Conservation (phyloP, 2,888 invertebrate genomes). For the Xestia c-nigrum region DNA sequence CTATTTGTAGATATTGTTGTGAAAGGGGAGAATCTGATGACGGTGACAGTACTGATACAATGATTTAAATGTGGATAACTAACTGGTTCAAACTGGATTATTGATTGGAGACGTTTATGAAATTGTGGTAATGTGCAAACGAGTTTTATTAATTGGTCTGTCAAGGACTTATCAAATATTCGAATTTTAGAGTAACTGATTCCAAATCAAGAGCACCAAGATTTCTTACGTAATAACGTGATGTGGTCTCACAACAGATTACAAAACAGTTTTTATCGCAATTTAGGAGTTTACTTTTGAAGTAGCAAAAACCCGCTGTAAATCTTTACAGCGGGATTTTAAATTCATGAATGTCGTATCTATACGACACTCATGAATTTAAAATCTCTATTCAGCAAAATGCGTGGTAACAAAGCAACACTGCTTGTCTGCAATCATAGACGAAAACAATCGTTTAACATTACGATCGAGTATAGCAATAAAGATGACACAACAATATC, state of each 20-base stretch:
- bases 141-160: neutral
- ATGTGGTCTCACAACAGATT: neutral
- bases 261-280: neutral
- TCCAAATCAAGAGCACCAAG: neutral
- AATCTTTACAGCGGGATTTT: neutral
- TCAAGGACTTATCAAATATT: slow-evolving; percentile 2
- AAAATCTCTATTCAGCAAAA: neutral
- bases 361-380: neutral
- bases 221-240: neutral
- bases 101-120: neutral
- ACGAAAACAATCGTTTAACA: neutral
- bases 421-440: neutral
- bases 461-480: neutral
- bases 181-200: neutral
- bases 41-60: neutral
- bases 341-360: no score
- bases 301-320: neutral
- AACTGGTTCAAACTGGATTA: neutral
- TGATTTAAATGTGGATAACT: neutral
- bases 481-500: slow-evolving; percentile 2
- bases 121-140: neutral
- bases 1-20: neutral
- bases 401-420: neutral
- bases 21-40: neutral
- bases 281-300: neutral